phyloP scores from a whole-genome alignment of 1,140 invertebrate genomes.

The Drosophila burlai region DNA sequence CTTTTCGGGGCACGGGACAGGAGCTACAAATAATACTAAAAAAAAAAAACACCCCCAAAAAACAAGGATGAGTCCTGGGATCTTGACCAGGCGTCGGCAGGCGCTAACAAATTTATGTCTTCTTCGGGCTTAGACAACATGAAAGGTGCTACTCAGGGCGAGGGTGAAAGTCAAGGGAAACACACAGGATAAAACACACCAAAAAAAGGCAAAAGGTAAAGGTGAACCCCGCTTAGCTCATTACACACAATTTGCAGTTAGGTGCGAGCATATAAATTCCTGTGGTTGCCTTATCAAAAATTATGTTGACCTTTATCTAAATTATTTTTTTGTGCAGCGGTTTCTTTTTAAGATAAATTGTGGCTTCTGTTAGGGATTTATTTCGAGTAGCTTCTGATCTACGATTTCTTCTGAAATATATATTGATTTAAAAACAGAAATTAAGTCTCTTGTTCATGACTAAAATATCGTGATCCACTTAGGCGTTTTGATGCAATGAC shows the following conservation, averaged over 20 bases:
- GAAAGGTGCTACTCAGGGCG: constrained; percentile 76
- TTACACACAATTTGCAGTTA: constrained; percentile 84
- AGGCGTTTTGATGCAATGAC: constrained; percentile 12
- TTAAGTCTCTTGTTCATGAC: constrained; percentile 1
- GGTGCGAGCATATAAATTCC: constrained; percentile 82
- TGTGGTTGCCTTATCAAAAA: constrained; percentile 63
- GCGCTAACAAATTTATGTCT: constrained; percentile 84
- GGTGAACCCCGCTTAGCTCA: constrained; percentile 73
- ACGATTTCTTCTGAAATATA: neutral
- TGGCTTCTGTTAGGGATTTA: constrained; percentile 10
- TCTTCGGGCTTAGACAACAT: constrained; percentile 70
- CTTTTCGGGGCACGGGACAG: constrained; percentile 44
- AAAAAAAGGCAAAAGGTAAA: constrained; percentile 40
- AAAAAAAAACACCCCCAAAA: constrained; percentile 51
- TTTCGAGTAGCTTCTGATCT: neutral
- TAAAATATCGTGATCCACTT: constrained; percentile 44
- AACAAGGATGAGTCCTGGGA: constrained; percentile 51
- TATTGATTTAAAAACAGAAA: neutral
- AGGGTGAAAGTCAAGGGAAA: constrained; percentile 25
- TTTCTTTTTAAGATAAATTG: constrained; percentile 33
- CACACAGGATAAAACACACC: neutral
- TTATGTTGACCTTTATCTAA: constrained; percentile 77
- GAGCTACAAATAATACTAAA: constrained; percentile 18
- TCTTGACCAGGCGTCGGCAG: constrained; percentile 61
- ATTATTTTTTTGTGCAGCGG: constrained; percentile 47